Evolutionary conservation across 2,797 vertebrate species (phyloP), one percentile per base, ranked within the genome.

Genomic region (Tokudaia tokunoshimensis): DNA sequence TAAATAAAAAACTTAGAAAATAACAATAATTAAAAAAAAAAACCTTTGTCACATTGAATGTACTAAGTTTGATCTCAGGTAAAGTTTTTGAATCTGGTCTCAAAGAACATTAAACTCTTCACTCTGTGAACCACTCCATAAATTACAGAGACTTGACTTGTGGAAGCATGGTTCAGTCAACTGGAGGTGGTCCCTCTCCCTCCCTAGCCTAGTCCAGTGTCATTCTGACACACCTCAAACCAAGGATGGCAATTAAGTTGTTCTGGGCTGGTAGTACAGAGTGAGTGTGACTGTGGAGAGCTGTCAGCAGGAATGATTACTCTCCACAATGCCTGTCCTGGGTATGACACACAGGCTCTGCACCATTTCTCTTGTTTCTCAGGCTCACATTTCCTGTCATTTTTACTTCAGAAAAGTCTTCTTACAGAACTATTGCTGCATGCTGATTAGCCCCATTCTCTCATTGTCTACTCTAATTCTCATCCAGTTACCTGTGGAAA

Each of bases 21-120:
- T 41, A 41, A 41, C 3, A 3, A 41, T 41, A 41, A 41, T 41
- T n/a, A n/a, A 41, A 41, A 41, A 41, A 41, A 41, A 41, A 86
- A 87, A 76, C 78, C 17, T 87, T 52, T 79, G 44, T 83, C 34
- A 74, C 41, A 75, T 0, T 29, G 6, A 22, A 72, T 65, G 14
- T 92, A 67, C 85, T 78, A 84, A 79, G 89, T 91, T 91, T 86
- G n/a, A 57, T 82, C 31, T 52, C 82, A 75, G 74, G 81, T 90
- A 79, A 74, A 9, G 89, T 22, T 74, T 50, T 75, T 61, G 12
- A 87, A 52, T 10, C 3, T 61, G 22, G 52, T 29, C 9, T 72
- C 88, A 90, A 83, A 61, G 24, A 95, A 59, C 41, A 61, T 83
- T 67, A 92, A 81, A 26, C 29, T 91, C 82, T 82, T 34, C 63